These are phyloP conservation scores for Hypomecis atomaria DNA, from an alignment of 2,888 invertebrate genomes.

Conservation along the genomic window DNA sequence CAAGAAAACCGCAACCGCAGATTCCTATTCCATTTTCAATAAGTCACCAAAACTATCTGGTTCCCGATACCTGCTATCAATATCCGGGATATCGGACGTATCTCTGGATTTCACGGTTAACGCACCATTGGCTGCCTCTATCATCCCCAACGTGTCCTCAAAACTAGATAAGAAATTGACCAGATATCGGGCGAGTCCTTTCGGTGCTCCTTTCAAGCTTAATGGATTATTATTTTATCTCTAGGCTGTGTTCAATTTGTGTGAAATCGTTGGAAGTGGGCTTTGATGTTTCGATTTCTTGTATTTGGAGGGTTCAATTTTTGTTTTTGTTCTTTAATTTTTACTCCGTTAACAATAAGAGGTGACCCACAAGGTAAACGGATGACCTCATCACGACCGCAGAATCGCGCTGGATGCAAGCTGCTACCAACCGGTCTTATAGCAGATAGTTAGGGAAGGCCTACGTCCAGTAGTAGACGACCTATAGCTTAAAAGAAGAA, in stretches of 20 bases:
- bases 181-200: constrained; percentile 68
- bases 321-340: neutral
- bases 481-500: too few relatives aligned
- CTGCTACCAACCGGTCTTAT: too few relatives aligned
- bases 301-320: constrained; percentile 7
- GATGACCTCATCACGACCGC: too few relatives aligned
- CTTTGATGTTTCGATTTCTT: constrained; percentile 35
- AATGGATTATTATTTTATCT: constrained; percentile 54
- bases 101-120: constrained; percentile 81
- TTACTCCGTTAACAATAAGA: too few relatives aligned
- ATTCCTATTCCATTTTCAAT: constrained; percentile 59
- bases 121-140: constrained; percentile 74
- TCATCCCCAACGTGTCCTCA: constrained; percentile 67
- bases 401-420: too few relatives aligned
- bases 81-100: constrained; percentile 74
- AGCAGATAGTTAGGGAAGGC: too few relatives aligned
- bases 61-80: constrained; percentile 77
- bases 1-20: constrained; percentile 50
- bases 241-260: constrained; percentile 43
- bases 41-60: constrained; percentile 70
- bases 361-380: too few relatives aligned
- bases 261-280: constrained; percentile 44
- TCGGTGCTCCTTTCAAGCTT: constrained; percentile 52
- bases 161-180: constrained; percentile 77
- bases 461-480: too few relatives aligned